Evolutionary conservation across 2,888 invertebrate species (phyloP).

Genomic region (Copidosoma aretas): DNA sequence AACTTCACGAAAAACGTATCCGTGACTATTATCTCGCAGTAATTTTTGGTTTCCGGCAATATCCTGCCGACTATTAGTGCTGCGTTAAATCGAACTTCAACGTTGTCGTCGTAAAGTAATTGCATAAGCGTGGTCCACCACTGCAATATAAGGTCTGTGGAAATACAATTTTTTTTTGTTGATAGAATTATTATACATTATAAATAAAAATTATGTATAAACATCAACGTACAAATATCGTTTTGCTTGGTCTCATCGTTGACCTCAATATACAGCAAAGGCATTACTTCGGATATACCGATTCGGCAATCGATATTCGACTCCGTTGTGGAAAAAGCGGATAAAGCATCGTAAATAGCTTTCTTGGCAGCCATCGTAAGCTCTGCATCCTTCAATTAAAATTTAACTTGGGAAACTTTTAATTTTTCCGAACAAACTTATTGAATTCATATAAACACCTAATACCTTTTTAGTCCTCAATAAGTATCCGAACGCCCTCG

Average conservation of each 20-base stretch:
- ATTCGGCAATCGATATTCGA: slow-evolving; percentile 48
- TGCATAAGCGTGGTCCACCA: slow-evolving; percentile 59
- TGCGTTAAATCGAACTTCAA: slow-evolving; percentile 48
- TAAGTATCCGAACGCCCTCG: slow-evolving; percentile 48
- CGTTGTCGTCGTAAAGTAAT: slow-evolving; percentile 55
- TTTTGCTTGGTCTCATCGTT: slow-evolving; percentile 5
- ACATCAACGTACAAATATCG: slow-evolving; percentile 41
- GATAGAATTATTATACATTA: slow-evolving; percentile 4
- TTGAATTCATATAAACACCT: slow-evolving; percentile 1
- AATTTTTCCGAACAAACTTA: too few relatives aligned
- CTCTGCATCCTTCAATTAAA: slow-evolving; percentile 20
- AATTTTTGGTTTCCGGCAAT: slow-evolving; percentile 32
- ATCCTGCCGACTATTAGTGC: slow-evolving; percentile 45
- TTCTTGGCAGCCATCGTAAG: slow-evolving; percentile 14
- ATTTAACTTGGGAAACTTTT: too few relatives aligned
- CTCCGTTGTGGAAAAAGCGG: slow-evolving; percentile 52
- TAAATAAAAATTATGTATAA: neutral
- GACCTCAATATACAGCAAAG: slow-evolving; percentile 44
- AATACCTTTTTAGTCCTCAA: slow-evolving; percentile 40
- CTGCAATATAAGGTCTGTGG: slow-evolving; percentile 36
- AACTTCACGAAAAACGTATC: slow-evolving; percentile 52
- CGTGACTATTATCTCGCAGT: slow-evolving; percentile 45
- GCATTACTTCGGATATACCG: slow-evolving; percentile 51
- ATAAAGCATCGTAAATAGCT: slow-evolving; percentile 48
- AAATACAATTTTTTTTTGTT: slow-evolving; percentile 8